These are phyloP conservation scores for Pygoscelis adeliae DNA, from an alignment of 2,113 vertebrate genomes.

Conservation along the genomic window DNA sequence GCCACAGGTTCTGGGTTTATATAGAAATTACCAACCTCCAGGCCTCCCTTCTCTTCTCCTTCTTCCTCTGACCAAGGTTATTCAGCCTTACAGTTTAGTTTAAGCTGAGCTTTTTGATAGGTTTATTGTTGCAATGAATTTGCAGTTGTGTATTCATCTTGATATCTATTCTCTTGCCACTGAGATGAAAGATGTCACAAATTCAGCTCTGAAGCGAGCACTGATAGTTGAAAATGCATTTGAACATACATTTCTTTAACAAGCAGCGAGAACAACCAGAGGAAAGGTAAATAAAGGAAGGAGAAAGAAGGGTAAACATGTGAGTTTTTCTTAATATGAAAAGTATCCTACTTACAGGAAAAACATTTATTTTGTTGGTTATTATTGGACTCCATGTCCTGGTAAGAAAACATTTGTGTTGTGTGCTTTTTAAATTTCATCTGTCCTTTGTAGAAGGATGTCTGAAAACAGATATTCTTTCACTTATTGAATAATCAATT, in stretches of 20 bases:
- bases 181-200: not conserved
- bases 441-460: not conserved
- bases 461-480: not conserved
- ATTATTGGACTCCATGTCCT: not conserved
- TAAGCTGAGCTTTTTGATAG: not conserved
- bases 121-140: not conserved
- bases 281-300: not conserved
- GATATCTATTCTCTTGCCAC: not conserved
- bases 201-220: not conserved
- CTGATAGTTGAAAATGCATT: not conserved
- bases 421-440: not conserved
- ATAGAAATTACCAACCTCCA: not conserved
- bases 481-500: not conserved
- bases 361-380: accelerated
- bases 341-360: not conserved
- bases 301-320: not conserved
- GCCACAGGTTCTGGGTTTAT: not conserved
- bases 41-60: not conserved
- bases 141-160: not conserved
- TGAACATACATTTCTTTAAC: not conserved
- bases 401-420: not conserved
- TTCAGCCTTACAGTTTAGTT: not conserved
- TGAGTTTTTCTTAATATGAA: not conserved
- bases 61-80: not conserved
- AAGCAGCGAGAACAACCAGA: not conserved